Evolutionary conservation across 2,888 invertebrate species (phyloP).

Genomic region (Acrobasis consociella): DNA sequence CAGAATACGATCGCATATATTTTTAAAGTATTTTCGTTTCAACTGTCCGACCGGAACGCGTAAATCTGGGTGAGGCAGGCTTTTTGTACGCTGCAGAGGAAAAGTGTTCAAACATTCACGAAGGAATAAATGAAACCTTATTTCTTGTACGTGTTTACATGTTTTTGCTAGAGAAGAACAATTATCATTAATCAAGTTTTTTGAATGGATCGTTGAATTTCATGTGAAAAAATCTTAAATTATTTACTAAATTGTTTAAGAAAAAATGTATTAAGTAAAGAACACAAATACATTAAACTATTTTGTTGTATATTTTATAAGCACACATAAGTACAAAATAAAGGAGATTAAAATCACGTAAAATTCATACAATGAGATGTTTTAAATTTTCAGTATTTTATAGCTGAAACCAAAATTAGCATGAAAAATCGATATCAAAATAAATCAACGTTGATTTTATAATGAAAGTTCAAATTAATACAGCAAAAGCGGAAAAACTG

Average conservation of each 20-base stretch:
- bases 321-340: too few relatives aligned
- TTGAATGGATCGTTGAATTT: too few relatives aligned
- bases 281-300: too few relatives aligned
- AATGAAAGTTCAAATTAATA: neutral
- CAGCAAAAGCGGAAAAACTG: neutral
- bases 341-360: too few relatives aligned
- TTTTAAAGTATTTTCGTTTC: constrained; percentile 40
- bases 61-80: constrained; percentile 37
- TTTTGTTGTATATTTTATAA: too few relatives aligned
- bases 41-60: constrained; percentile 37
- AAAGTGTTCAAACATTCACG: constrained; percentile 19
- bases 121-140: constrained; percentile 7
- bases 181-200: neutral
- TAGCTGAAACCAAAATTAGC: neutral
- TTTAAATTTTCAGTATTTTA: too few relatives aligned
- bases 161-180: neutral
- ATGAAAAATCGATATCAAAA: neutral
- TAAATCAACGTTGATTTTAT: neutral
- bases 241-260: too few relatives aligned
- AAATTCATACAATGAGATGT: too few relatives aligned
- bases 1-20: constrained; percentile 31
- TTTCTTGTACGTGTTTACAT: constrained; percentile 11
- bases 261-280: too few relatives aligned
- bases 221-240: too few relatives aligned
- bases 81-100: constrained; percentile 14